phyloP scores from a whole-genome alignment of 2,113 vertebrate species.

The Erinaceus europaeus region DNA sequence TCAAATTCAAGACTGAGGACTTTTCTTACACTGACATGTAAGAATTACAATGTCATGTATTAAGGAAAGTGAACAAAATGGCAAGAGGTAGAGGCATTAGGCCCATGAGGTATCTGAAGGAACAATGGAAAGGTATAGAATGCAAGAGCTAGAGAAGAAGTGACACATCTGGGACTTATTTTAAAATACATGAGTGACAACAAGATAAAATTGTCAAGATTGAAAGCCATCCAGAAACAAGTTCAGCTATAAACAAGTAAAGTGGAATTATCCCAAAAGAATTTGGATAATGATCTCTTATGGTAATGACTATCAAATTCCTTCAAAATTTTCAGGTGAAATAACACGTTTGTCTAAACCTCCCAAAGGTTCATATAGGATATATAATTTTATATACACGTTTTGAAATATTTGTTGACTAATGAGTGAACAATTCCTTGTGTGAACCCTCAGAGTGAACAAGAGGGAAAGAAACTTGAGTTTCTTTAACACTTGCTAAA shows the following conservation, averaged over 20 bases:
- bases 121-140: not conserved
- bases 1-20: not conserved
- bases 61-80: not conserved
- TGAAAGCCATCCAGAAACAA: not conserved
- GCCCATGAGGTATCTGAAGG: not conserved
- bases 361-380: not conserved
- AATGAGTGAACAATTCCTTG: not conserved
- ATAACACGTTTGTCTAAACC: not conserved
- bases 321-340: conserved; percentile 2
- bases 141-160: not conserved
- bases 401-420: not conserved
- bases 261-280: not conserved
- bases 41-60: not conserved
- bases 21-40: not conserved
- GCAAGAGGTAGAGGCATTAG: not conserved
- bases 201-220: not conserved
- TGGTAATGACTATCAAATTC: not conserved
- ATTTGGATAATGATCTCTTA: not conserved
- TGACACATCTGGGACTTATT: not conserved
- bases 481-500: not conserved
- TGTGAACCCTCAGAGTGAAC: not conserved
- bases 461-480: not conserved
- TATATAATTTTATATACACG: not conserved
- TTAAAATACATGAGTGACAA: not conserved
- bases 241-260: not conserved